phyloP scores from a whole-genome alignment of 2,888 invertebrate genomes.

The Torymus aiolomorphi region DNA sequence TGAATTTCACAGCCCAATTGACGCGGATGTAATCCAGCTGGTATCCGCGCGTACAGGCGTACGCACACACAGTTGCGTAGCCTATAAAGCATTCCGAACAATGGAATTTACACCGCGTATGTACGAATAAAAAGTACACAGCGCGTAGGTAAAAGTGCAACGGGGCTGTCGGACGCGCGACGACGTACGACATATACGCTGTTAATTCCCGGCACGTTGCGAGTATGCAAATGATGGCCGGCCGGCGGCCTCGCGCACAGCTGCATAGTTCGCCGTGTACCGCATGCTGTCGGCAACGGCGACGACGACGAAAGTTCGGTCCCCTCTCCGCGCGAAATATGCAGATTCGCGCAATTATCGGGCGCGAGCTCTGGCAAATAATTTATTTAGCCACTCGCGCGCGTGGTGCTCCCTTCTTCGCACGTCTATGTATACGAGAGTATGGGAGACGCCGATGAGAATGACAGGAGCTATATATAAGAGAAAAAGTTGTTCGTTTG shows the following conservation, averaged over 20 bases:
- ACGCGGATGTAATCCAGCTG: neutral
- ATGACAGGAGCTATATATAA: slow-evolving; percentile 11
- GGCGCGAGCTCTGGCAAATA: slow-evolving; percentile 24
- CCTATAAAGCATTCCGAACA: neutral
- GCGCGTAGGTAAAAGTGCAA: neutral
- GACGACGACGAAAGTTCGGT: slow-evolving; percentile 25
- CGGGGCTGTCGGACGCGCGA: no score
- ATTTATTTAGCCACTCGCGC: slow-evolving; percentile 21
- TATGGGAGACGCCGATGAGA: neutral
- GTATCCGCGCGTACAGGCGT: neutral
- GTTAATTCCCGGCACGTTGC: slow-evolving; percentile 38
- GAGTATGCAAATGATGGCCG: slow-evolving; percentile 36
- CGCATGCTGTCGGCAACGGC: no score
- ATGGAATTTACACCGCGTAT: neutral
- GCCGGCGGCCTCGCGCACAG: neutral
- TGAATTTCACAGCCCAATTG: slow-evolving; percentile 35
- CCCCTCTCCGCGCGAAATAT: slow-evolving; percentile 15
- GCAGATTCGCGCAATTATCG: slow-evolving; percentile 47
- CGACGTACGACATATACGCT: neutral
- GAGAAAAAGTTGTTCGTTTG: neutral
- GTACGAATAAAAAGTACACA: slow-evolving; percentile 3
- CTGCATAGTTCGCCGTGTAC: no score
- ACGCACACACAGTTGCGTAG: neutral
- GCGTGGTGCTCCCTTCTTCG: no score
- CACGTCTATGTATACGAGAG: no score